Percentiles rank a stretch among this genome's conserved stretches.
Evolutionary conservation across 2,797 vertebrate genomes (phyloP).

Genomic region (Labroides dimidiatus): DNA sequence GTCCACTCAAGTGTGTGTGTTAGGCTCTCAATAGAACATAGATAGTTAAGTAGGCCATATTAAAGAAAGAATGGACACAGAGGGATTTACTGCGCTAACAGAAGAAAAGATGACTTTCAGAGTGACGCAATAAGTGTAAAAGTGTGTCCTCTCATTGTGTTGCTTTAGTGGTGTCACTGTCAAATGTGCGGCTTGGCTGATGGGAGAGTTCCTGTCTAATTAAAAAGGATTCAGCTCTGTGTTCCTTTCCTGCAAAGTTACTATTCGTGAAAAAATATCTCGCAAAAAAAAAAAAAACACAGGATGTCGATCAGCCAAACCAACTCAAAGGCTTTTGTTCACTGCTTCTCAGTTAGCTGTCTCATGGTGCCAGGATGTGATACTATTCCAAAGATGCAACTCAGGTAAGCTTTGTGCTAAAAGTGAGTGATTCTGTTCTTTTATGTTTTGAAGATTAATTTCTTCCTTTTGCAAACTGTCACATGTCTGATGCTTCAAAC

Average conservation of each 20-base stretch:
- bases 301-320: neutral
- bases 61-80: neutral
- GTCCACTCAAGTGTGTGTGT: neutral
- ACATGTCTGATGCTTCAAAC: too few relatives aligned
- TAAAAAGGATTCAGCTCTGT: conserved; percentile 8
- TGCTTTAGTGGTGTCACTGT: neutral
- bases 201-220: conserved; percentile 2
- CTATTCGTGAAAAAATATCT: neutral
- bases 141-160: conserved; percentile 5
- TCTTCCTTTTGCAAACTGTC: too few relatives aligned
- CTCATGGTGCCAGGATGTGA: too few relatives aligned
- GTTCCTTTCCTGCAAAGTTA: neutral
- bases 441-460: neutral
- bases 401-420: too few relatives aligned
- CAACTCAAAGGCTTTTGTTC: neutral
- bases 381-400: too few relatives aligned
- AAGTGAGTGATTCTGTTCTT: conserved; percentile 8
- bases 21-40: conserved; percentile 4
- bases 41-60: conserved; percentile 15
- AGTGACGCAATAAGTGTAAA: conserved; percentile 20
- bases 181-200: neutral
- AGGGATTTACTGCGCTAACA: conserved; percentile 15
- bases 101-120: neutral
- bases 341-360: neutral
- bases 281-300: neutral